Evolutionary conservation across 1,140 invertebrate species (phyloP).

Genomic region (Harpegnathos saltator): DNA sequence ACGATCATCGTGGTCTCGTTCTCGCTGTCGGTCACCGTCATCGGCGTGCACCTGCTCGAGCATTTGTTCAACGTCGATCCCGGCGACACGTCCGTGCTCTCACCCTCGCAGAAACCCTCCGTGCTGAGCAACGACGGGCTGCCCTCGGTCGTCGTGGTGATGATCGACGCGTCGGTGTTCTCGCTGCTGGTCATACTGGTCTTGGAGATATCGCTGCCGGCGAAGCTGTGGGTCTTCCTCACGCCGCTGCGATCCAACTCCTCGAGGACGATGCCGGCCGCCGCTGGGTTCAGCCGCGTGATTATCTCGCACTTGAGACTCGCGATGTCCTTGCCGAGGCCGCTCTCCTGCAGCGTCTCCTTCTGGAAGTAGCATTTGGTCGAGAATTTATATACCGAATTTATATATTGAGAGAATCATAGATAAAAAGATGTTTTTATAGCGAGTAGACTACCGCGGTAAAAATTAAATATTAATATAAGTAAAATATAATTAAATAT

Average conservation of each 20-base stretch:
- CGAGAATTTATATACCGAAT: background rate
- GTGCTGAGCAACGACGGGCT: conserved; percentile 83
- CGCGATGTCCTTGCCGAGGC: conserved; percentile 81
- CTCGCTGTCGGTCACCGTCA: conserved; percentile 75
- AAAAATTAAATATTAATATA: no score
- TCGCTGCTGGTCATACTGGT: conserved; percentile 83
- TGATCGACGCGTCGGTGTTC: conserved; percentile 82
- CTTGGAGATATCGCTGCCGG: conserved; percentile 84
- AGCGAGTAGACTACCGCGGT: no score
- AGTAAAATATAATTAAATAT: no score
- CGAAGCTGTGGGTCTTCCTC: conserved; percentile 83
- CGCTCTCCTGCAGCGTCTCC: conserved; percentile 57
- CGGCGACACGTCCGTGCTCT: conserved; percentile 81
- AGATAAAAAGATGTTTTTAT: no score
- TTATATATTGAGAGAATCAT: background rate
- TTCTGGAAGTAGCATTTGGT: conserved; percentile 41
- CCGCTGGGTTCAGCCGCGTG: conserved; percentile 75
- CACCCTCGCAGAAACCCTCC: conserved; percentile 84
- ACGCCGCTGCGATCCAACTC: conserved; percentile 72
- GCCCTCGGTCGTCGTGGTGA: conserved; percentile 82
- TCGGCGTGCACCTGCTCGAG: conserved; percentile 77
- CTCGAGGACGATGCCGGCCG: conserved; percentile 63
- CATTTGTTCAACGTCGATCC: conserved; percentile 81
- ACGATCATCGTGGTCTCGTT: conserved; percentile 73
- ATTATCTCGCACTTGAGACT: conserved; percentile 82